These are phyloP conservation scores for Spilarctia lutea DNA, from an alignment of 2,888 invertebrate genomes.

Conservation along the genomic window DNA sequence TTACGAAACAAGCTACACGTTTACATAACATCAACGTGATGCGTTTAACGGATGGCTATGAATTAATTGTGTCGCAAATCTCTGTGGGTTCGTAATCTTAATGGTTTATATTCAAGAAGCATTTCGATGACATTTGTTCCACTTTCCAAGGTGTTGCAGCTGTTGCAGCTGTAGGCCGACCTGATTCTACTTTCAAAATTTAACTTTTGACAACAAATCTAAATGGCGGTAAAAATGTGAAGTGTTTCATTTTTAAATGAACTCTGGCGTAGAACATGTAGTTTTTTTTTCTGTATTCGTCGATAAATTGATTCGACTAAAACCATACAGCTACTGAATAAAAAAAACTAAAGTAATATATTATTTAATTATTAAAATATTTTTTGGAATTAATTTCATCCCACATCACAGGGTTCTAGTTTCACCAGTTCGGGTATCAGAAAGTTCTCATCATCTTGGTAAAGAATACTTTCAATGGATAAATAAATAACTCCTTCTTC, in stretches of 20 bases:
- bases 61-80: constrained; percentile 19
- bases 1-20: constrained; percentile 13
- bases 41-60: constrained; percentile 14
- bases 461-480: too few relatives aligned
- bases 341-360: too few relatives aligned
- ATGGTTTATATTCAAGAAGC: constrained; percentile 15
- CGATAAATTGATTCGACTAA: too few relatives aligned
- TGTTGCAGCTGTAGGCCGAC: not conserved
- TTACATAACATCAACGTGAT: constrained; percentile 28
- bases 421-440: too few relatives aligned
- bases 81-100: constrained; percentile 13
- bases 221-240: not conserved
- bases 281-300: too few relatives aligned
- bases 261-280: too few relatives aligned
- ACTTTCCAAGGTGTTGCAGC: not conserved
- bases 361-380: too few relatives aligned
- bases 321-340: too few relatives aligned
- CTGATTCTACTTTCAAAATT: not conserved
- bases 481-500: too few relatives aligned
- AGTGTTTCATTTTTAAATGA: not conserved
- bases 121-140: not conserved
- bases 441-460: too few relatives aligned
- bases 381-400: too few relatives aligned
- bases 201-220: not conserved
- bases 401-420: too few relatives aligned